These are phyloP conservation scores for Semaprochilodus insignis DNA, from an alignment of 2,797 vertebrate genomes.

Conservation along the genomic window DNA sequence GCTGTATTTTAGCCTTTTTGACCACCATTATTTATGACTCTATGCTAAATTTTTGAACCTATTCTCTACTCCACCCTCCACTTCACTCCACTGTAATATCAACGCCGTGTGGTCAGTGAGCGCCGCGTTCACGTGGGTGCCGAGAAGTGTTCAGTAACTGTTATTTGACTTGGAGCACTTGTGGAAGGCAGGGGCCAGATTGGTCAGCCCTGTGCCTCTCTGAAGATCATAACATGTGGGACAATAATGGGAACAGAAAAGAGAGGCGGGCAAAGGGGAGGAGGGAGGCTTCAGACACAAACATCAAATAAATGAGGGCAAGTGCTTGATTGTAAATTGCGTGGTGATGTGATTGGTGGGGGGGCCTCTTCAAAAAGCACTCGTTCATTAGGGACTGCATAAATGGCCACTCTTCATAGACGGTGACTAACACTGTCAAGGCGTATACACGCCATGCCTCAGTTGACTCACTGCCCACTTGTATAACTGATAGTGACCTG, in stretches of 20 bases:
- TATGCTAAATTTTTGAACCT: background rate
- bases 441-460: background rate
- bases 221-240: background rate
- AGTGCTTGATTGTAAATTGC: background rate
- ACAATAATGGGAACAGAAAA: constrained; percentile 3
- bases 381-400: constrained; percentile 27
- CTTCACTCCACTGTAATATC: background rate
- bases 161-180: background rate
- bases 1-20: background rate
- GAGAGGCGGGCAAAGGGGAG: background rate
- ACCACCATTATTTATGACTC: background rate
- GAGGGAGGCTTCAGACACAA: background rate
- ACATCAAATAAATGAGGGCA: constrained; percentile 6
- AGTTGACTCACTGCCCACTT: background rate
- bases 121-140: background rate
- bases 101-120: background rate
- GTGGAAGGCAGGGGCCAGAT: background rate
- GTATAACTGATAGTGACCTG: background rate
- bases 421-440: constrained; percentile 13
- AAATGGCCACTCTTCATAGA: constrained; percentile 1
- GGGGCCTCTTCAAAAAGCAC: constrained; percentile 23
- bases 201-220: background rate
- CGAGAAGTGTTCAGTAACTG: background rate
- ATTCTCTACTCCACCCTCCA: background rate
- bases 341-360: background rate